Evolutionary conservation across 2,113 vertebrate genomes (phyloP).

Genomic region (Empidonax traillii): DNA sequence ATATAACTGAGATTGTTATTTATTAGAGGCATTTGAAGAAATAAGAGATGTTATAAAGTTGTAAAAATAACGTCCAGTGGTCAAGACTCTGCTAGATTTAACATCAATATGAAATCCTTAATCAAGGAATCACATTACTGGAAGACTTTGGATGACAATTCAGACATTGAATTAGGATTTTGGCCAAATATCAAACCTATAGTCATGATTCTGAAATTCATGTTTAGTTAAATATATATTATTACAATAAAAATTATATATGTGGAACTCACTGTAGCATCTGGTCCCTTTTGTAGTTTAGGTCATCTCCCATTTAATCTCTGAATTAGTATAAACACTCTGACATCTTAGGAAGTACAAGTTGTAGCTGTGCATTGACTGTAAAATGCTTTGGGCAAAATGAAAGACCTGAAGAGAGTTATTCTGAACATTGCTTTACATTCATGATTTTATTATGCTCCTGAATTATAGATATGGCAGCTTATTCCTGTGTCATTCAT

Average conservation of each 20-base stretch:
- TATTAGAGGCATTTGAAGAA: neutral
- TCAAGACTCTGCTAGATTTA: neutral
- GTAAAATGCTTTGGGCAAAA: conserved; percentile 35
- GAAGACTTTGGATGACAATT: neutral
- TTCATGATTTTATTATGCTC: conserved; percentile 13
- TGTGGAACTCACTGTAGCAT: neutral
- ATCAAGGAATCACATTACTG: neutral
- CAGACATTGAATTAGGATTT: neutral
- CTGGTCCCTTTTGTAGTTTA: neutral
- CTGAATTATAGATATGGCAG: neutral
- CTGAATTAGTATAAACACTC: neutral
- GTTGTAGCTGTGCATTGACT: neutral
- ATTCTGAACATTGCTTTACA: conserved; percentile 14
- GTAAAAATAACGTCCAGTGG: neutral
- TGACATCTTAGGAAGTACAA: conserved; percentile 29
- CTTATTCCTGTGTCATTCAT: neutral
- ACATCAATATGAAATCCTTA: neutral
- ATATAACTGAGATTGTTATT: neutral
- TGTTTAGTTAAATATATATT: neutral
- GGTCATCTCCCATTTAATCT: conserved; percentile 45
- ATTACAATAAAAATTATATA: neutral
- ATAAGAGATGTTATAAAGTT: neutral
- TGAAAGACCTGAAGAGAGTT: neutral
- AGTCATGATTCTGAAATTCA: neutral
- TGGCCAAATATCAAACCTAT: neutral